Evolutionary conservation across 2,797 vertebrate species (phyloP).

Genomic region (Galaxias olidus): DNA sequence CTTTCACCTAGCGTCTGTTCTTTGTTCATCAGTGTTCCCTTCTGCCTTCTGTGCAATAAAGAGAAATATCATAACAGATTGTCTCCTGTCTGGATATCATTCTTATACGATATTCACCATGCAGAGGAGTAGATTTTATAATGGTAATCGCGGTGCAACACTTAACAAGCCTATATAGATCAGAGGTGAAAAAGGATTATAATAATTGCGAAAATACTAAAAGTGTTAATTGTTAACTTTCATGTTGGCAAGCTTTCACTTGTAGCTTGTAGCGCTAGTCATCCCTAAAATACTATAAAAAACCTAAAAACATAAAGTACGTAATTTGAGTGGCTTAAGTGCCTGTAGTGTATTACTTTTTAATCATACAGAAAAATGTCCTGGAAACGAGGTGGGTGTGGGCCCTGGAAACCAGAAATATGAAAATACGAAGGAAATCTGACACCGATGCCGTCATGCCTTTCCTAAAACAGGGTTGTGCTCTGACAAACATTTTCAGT

Average conservation of each 20-base stretch:
- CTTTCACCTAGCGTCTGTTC: slow-evolving; percentile 28
- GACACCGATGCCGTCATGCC: slow-evolving; percentile 24
- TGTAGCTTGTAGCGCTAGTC: no score
- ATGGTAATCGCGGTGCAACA: no score
- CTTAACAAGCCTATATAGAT: no score
- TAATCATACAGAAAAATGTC: background rate
- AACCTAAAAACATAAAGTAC: no score
- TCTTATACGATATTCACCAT: slow-evolving; percentile 6
- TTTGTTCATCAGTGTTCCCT: slow-evolving; percentile 32
- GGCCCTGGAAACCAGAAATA: slow-evolving; percentile 8
- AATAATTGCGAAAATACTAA: no score
- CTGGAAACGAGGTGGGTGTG: background rate
- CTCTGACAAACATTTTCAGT: slow-evolving; percentile 18
- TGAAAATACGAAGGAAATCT: slow-evolving; percentile 17
- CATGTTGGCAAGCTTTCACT: no score
- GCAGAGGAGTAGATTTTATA: no score
- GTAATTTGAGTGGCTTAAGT: background rate
- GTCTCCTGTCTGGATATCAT: slow-evolving; percentile 14
- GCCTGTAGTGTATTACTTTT: background rate
- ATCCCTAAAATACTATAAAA: no score
- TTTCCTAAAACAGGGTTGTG: slow-evolving; percentile 26
- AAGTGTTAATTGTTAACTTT: no score
- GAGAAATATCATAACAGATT: slow-evolving; percentile 28
- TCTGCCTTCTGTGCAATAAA: slow-evolving; percentile 55
- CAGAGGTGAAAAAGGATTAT: no score